phyloP scores from a whole-genome alignment of 2,888 invertebrate species.

The Drosophila tanythrix region DNA sequence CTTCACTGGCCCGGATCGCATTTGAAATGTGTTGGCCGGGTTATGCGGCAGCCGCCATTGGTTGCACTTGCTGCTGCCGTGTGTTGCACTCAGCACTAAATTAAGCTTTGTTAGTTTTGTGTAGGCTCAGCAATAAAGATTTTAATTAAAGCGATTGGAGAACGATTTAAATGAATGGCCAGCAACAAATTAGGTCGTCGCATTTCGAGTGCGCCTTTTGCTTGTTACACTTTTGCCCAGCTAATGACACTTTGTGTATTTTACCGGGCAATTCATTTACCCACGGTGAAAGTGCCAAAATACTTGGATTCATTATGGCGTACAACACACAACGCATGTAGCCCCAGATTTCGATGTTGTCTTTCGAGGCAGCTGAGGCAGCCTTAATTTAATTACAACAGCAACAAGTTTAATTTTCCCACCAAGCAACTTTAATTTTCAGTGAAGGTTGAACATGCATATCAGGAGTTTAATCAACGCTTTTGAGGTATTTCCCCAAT shows the following conservation, averaged over 20 bases:
- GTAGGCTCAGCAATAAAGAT: constrained; percentile 66
- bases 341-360: neutral
- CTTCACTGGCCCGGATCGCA: constrained; percentile 30
- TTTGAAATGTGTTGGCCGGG: constrained; percentile 58
- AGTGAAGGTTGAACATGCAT: neutral
- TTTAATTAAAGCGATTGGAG: constrained; percentile 78
- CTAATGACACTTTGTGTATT: constrained; percentile 41
- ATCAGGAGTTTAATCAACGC: neutral
- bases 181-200: constrained; percentile 44
- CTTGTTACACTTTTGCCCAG: constrained; percentile 42
- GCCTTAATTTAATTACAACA: constrained; percentile 5
- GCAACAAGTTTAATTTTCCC: neutral
- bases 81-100: constrained; percentile 32
- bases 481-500: neutral
- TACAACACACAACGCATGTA: constrained; percentile 5
- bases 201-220: constrained; percentile 53
- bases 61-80: constrained; percentile 34
- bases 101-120: constrained; percentile 41
- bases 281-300: constrained; percentile 48
- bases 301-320: constrained; percentile 18
- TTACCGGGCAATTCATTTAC: constrained; percentile 15
- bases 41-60: constrained; percentile 45
- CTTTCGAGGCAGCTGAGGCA: neutral
- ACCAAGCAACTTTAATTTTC: neutral
- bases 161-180: constrained; percentile 58